Base-by-base conservation (phyloP, 2,888 invertebrate genomes). In the Linnaemya tessellans region DNA sequence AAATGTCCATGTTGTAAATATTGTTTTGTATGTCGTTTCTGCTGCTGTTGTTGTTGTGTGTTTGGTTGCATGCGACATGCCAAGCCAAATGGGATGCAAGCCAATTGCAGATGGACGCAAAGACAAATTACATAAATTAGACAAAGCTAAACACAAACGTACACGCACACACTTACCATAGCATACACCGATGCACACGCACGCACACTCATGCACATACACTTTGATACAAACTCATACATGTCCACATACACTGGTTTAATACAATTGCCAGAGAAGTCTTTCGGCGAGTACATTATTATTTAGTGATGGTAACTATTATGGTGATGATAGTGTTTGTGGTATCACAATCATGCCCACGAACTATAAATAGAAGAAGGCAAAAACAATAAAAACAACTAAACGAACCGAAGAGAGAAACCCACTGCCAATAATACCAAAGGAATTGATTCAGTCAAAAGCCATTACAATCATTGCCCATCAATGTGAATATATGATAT, bases 121-220 rank as follows among this genome's bases (percentile, higher is more conserved):
- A 80, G 80, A 87, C 86, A 86, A 87, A 86, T 87, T 87, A 87
- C 86, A 87, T 87, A 87, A 87, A 87, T 87, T 87, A 86, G 80
- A 64, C 43, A 62, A 75, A 70, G 60, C 60, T 51, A 77, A 65
- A 79, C 64, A 65, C 82, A 84, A 67, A 65, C 38, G 18, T 46
- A 64, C 64, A 77, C 54, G 70, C 49, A 68, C 20, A 49, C 49
- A 60, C 58, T 18, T 22, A 49, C 3, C 35, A n/a, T 43, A 41
- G 18, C 11, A 70, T 35, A 73, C 38, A 62, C 49, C 22, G 15
- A 49, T 22, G 15, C 18, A 38, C 20, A 65, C 30, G n/a, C 22
- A 43, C n/a, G 51, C 20, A 64, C 15, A 58, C 18, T 35, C 20
- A n/a, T n/a, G 43, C 9, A 13, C 8, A 22, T 15, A 35, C n/a